Base-by-base conservation (phyloP, 2,113 vertebrate genomes). In the Arvicanthis niloticus region DNA sequence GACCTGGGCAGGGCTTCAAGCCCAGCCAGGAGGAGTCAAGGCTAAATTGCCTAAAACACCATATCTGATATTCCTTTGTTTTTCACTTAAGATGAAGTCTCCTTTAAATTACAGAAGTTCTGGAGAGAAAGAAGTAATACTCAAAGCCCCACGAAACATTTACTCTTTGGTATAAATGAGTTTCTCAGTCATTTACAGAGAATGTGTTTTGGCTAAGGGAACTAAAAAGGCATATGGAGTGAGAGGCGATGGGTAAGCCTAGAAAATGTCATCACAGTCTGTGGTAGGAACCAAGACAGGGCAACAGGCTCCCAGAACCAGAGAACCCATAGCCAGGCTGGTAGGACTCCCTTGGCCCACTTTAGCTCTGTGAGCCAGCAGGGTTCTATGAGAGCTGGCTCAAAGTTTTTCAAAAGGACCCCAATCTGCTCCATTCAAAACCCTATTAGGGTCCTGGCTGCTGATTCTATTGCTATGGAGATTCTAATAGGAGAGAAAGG, bases 231-330 rank as follows among this genome's bases (percentile, higher is more conserved):
- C 96, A 97, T 88, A 97, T 97, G 96, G 97, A 93, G 76, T 95
- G 94, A 97, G 93, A 97, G 88, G 93, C 89, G 95, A 95, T 94
- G 95, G 96, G 60, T 97, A 97, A 97, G 96, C 93, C 95, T 97
- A 96, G 96, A 96, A 98, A 97, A 97, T 97, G 95, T 93, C 95
- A 94, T 93, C 92, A n/a, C 81, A 95, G 96, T 91, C 96, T 70
- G 26, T 96, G 80, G 73, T 80, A 94, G 70, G 88, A 93, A 95
- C 58, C 76, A 92, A 92, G 72, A 85, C n/a, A 92, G 94, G 93
- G 93, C 92, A 92, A 70, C 75, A 91, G 88, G 91, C 94, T 95
- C 85, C 34, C 22, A 26, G 42, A 67, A 92, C 51, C 45, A 90
- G 21, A 40, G 62, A 90, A 82, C 91, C 7, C 45, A 37, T 62